Conservation (phyloP, 2,113 vertebrate genomes). For the Orthochromis malagaraziensis region DNA sequence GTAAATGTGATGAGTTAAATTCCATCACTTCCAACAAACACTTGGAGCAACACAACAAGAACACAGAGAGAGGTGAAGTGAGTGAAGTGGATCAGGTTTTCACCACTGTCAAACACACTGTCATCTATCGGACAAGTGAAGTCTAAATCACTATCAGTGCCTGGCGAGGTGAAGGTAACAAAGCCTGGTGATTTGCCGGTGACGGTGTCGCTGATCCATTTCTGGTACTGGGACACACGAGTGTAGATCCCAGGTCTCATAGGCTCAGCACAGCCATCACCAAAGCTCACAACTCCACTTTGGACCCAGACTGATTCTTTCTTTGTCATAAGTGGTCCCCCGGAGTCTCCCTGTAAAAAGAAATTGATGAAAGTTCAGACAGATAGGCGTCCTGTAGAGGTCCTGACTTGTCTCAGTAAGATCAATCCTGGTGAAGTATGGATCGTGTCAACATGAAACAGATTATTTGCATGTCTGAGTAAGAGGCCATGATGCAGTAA, state of each 20-base stretch:
- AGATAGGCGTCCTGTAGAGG: not conserved
- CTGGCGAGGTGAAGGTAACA: not conserved
- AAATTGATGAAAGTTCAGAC: not conserved
- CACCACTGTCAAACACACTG: not conserved
- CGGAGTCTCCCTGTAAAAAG: constrained; percentile 36
- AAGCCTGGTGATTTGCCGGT: not conserved
- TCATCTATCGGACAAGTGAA: not conserved
- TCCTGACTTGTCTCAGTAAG: not conserved
- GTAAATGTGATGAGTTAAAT: not conserved
- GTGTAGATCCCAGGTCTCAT: constrained; percentile 78
- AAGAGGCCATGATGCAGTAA: not conserved
- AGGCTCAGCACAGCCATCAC: constrained; percentile 69
- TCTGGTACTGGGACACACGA: constrained; percentile 71
- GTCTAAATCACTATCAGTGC: not conserved
- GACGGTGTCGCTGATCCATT: constrained; percentile 66
- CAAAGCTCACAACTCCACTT: constrained; percentile 80
- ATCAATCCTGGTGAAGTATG: not conserved
- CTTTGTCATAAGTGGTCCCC: constrained; percentile 65
- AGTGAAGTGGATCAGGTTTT: not conserved
- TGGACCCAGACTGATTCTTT: constrained; percentile 69
- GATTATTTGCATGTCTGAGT: not conserved
- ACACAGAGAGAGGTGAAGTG: not conserved
- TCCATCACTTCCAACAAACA: not conserved
- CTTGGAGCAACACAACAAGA: not conserved
- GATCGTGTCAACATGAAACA: not conserved